Conservation (phyloP, 2,797 vertebrate genomes). For the Scyliorhinus canicula region DNA sequence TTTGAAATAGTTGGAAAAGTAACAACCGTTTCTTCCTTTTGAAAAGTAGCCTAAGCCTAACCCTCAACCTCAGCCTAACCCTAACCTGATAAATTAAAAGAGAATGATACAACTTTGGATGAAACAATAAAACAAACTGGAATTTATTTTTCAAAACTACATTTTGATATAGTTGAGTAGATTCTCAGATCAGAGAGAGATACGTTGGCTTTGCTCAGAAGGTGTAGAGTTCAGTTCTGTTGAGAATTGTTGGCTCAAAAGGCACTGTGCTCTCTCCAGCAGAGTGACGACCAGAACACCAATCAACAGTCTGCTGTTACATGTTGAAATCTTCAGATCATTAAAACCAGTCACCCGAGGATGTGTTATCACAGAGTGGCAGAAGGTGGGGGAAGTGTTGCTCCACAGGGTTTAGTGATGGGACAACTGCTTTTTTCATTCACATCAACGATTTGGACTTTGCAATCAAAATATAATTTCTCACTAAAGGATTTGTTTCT, state of each 20-base stretch:
- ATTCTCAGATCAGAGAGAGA: not conserved
- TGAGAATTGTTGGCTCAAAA: not conserved
- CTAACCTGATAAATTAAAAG: not conserved
- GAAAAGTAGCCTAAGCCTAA: too few species aligned
- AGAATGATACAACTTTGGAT: not conserved
- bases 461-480: too few species aligned
- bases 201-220: not conserved
- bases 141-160: not conserved
- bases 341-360: not conserved
- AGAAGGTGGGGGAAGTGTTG: not conserved
- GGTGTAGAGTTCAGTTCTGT: not conserved
- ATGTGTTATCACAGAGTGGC: not conserved
- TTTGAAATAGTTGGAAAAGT: not conserved
- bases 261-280: not conserved
- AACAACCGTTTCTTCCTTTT: not conserved
- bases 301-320: not conserved
- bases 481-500: too few species aligned
- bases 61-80: too few species aligned
- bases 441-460: too few species aligned
- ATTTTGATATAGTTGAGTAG: not conserved
- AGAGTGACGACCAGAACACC: not conserved
- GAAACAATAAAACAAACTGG: not conserved
- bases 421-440: not conserved
- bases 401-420: not conserved
- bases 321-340: not conserved